Evolutionary conservation across 2,113 vertebrate genomes (phyloP), one percentile per base, ranked within the genome.

Genomic region (Pluvianellus socialis): DNA sequence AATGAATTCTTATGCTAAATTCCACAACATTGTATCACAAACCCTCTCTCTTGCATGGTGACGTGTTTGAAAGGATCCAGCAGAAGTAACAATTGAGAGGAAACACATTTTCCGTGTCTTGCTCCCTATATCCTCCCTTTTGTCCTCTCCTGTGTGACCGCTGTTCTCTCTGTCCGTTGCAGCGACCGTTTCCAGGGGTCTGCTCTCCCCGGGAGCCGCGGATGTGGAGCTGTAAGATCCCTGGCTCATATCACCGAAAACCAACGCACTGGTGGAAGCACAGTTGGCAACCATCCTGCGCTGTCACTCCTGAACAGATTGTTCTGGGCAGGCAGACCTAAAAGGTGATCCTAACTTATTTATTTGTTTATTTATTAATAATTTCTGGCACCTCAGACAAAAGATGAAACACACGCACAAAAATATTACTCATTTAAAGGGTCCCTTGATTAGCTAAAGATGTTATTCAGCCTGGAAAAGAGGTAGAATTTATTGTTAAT

Each of bases 231-330:
- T 42, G 20, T 8, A 7, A 52, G 52, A n/a, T 59, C 53, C 23
- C 28, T 19, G 21, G 5, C 32, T 58, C 7, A 1, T 38, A 2
- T 3, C 4, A 44, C 2, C 5, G 0, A 50, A 79, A 49, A 7
- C 45, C 59, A 59, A 12, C 70, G 20, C 42, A 4, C 32, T 3
- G n/a, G 27, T 2, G 63, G 71, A 55, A 55, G 21, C 47, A 23
- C 45, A 67, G 14, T 0, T 30, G 26, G 55, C 59, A 61, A n/a
- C 42, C 71, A 4, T 38, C 33, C 80, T 22, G 8, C 5, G 0
- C 49, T 59, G 55, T 10, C 71, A 4, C 45, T 58, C 49, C 87
- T 55, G 67, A 70, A 22, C 67, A 35, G 61, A 22, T 50, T 1
- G 1, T 52, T 38, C 71, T 35, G 47, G 35, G 85, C 62, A 62